Evolutionary conservation across 2,113 vertebrate genomes (phyloP).

Genomic region (Mugil cephalus): DNA sequence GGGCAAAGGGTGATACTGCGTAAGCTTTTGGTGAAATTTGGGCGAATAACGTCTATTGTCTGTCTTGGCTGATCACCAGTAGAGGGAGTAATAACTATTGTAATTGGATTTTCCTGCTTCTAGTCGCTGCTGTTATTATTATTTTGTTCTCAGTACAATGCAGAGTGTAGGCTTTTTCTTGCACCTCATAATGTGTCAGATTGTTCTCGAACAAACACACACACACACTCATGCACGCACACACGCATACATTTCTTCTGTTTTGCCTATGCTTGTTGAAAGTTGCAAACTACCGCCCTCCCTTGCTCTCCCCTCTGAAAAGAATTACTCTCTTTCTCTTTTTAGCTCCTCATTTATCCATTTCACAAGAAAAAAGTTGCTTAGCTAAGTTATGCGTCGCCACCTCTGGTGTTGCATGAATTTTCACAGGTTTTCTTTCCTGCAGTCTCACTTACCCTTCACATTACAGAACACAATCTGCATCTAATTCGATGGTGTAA

Average conservation of each 20-base stretch:
- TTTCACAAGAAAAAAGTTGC: conserved; percentile 45
- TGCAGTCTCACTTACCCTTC: conserved; percentile 42
- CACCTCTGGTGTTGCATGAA: conserved; percentile 10
- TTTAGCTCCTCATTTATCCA: conserved; percentile 55
- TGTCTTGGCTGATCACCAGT: conserved; percentile 59
- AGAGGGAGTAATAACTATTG: conserved; percentile 63
- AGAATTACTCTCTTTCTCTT: conserved; percentile 40
- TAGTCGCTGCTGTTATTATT: conserved; percentile 52
- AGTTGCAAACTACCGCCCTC: conserved; percentile 28
- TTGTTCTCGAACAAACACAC: not conserved
- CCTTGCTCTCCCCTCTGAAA: not conserved
- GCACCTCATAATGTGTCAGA: conserved; percentile 60
- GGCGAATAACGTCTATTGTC: conserved; percentile 41
- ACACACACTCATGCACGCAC: not conserved
- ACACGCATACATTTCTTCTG: not conserved
- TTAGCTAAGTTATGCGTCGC: conserved; percentile 33
- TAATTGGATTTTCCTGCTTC: conserved; percentile 64
- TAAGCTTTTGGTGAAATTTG: conserved; percentile 42
- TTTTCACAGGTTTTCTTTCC: conserved; percentile 49
- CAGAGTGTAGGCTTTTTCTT: conserved; percentile 62
- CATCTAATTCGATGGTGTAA: conserved; percentile 17
- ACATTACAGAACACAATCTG: conserved; percentile 12
- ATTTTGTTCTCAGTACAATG: conserved; percentile 62
- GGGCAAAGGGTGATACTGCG: conserved; percentile 50
- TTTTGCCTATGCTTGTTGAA: conserved; percentile 35